Conservation (phyloP, 1,140 invertebrate genomes). For the Proales similis region DNA sequence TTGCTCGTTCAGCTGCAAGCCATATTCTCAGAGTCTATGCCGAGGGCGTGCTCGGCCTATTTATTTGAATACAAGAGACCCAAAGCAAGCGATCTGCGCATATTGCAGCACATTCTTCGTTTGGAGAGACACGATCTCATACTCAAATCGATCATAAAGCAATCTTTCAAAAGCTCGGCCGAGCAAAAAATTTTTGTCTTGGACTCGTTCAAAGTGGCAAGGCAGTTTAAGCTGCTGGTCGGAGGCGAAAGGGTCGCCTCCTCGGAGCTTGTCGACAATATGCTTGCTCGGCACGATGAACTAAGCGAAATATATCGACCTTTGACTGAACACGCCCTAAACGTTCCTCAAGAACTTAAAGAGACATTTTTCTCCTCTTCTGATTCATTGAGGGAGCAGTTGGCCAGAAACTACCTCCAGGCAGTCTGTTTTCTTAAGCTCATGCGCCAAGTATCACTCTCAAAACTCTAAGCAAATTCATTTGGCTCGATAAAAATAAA, state of each 20-base stretch:
- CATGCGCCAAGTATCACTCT: too few species aligned
- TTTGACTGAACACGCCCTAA: too few species aligned
- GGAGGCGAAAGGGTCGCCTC: slow-evolving; percentile 24
- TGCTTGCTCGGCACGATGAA: too few species aligned
- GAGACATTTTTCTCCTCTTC: too few species aligned
- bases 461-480: slow-evolving; percentile 9
- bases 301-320: too few species aligned
- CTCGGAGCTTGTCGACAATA: too few species aligned
- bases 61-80: slow-evolving; percentile 15
- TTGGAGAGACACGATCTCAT: slow-evolving; percentile 19
- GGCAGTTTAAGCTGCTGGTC: slow-evolving; percentile 22
- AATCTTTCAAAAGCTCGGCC: background rate
- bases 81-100: slow-evolving; percentile 14
- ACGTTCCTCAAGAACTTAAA: too few species aligned
- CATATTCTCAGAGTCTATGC: background rate
- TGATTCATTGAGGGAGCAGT: slow-evolving; percentile 34
- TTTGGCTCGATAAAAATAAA: background rate
- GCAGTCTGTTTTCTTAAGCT: slow-evolving; percentile 34
- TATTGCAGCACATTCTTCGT: slow-evolving; percentile 11
- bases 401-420: slow-evolving; percentile 34
- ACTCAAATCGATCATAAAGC: slow-evolving; percentile 11
- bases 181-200: slow-evolving; percentile 34
- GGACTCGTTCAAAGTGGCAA: slow-evolving; percentile 27
- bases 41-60: slow-evolving; percentile 8
- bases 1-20: background rate